Base-by-base conservation (phyloP, 2,797 vertebrate species). In the Typhlichthys eigenmanni region DNA sequence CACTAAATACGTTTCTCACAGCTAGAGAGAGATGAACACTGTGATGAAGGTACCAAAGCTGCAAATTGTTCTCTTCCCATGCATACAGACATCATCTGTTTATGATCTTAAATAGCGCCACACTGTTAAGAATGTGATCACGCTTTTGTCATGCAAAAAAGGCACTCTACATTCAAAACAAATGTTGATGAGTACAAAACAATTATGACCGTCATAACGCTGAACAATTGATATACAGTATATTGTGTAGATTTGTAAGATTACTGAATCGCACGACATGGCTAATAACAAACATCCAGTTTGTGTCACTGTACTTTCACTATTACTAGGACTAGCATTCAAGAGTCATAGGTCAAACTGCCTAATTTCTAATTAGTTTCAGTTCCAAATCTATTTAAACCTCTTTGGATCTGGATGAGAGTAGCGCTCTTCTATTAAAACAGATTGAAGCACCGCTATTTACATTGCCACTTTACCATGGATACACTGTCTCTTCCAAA, bases 311-410 rank as follows among this genome's bases (percentile, higher is more conserved):
- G 50, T 58, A 61, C 43, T 19, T 19, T 19, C 56, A 70, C 66
- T 72, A 66, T 70, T 51, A 50, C 50, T 34, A 63, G 68, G 66
- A 65, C 68, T 59, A 64, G 13, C 66, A 50, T 52, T 66, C 34
- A 49, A 14, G 47, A 71, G 58, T 65, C 69, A 81, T 78, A 89
- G 84, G 79, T 89, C 75, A 89, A 63, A 12, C 60, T 63, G 77
- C 55, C 60, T 66, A 55, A 78, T 60, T 75, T 53, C 53, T 68
- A 60, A 51, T 38, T 76, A 38, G 60, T 61, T 79, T 10, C 69
- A 72, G 60, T 67, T 51, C 64, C 60, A 50, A 13, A 81, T 87
- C 79, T 90, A 90, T 91, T 92, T 88, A 87, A 85, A 80, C 72
- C 70, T 75, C 68, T 72, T 66, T 10, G 77, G 84, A 78, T 52